These are phyloP conservation scores for Cheilosia pagana DNA, from an alignment of 2,888 invertebrate species.

Conservation along the genomic window DNA sequence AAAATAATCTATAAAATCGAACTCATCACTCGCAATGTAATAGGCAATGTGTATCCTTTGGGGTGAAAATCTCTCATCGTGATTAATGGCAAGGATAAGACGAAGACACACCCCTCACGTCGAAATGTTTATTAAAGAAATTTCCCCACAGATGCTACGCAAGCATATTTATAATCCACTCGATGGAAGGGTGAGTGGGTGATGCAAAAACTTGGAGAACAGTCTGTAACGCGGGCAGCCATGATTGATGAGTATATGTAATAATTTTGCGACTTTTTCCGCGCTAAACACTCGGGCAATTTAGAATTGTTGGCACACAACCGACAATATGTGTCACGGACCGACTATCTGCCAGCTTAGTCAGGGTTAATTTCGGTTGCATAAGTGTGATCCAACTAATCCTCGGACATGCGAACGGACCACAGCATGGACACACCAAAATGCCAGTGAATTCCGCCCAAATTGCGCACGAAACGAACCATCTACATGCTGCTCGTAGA, in stretches of 20 bases:
- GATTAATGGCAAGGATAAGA: slow-evolving; percentile 36
- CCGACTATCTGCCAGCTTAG: slow-evolving; percentile 16
- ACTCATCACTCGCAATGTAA: neutral
- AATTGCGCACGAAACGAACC: slow-evolving; percentile 28
- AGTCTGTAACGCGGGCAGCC: neutral
- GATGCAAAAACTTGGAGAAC: slow-evolving; percentile 3
- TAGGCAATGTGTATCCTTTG: slow-evolving; percentile 12
- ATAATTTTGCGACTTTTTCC: neutral
- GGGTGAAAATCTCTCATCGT: slow-evolving; percentile 12
- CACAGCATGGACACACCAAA: slow-evolving; percentile 21
- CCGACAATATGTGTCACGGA: slow-evolving; percentile 15
- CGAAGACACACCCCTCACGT: neutral
- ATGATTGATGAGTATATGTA: slow-evolving; percentile 44
- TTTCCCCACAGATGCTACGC: slow-evolving; percentile 33
- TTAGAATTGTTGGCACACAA: slow-evolving; percentile 19
- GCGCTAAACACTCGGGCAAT: slow-evolving; percentile 23
- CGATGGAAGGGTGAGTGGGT: neutral
- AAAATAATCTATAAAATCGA: slow-evolving; percentile 7
- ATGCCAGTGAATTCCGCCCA: slow-evolving; percentile 23
- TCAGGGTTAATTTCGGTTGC: slow-evolving; percentile 29
- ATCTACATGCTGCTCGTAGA: slow-evolving; percentile 17
- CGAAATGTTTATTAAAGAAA: slow-evolving; percentile 23
- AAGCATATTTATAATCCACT: slow-evolving; percentile 16
- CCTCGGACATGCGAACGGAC: slow-evolving; percentile 42
- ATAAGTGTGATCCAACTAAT: slow-evolving; percentile 41